Evolutionary conservation across 2,113 vertebrate genomes (phyloP).

Genomic region (Sakesphorus luctuosus): DNA sequence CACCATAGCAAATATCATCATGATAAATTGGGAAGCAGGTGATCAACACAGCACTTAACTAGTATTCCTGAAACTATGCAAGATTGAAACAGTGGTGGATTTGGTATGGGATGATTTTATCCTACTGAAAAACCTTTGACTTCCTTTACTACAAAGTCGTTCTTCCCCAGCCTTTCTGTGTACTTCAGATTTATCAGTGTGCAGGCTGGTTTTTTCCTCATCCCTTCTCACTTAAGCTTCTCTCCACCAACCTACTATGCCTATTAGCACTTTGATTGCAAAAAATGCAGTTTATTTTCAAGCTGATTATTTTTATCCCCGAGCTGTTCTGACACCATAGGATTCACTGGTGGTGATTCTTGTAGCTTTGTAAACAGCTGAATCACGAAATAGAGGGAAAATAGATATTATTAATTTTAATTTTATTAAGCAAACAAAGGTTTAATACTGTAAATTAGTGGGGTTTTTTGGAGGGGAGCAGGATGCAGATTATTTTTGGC

Average conservation of each 20-base stretch:
- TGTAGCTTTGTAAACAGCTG: neutral
- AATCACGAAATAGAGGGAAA: neutral
- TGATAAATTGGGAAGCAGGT: neutral
- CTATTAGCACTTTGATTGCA: neutral
- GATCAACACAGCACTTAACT: rapidly evolving
- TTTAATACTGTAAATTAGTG: neutral
- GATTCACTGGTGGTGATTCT: neutral
- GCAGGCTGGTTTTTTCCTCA: neutral
- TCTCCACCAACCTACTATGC: neutral
- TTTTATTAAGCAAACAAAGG: neutral
- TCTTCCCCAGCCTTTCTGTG: neutral
- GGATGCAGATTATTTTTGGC: neutral
- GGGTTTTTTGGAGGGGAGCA: neutral
- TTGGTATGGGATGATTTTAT: neutral
- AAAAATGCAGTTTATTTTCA: neutral
- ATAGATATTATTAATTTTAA: neutral
- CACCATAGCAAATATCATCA: neutral
- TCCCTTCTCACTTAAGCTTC: neutral
- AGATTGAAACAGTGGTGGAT: neutral
- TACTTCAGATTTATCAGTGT: neutral
- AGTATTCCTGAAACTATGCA: neutral
- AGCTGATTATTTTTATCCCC: neutral
- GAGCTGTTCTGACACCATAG: neutral
- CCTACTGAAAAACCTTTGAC: neutral
- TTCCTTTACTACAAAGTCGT: neutral